Evolutionary conservation across 2,113 vertebrate species (phyloP), one percentile per base, ranked within the genome.

Genomic region (Planiliza haematocheilus): DNA sequence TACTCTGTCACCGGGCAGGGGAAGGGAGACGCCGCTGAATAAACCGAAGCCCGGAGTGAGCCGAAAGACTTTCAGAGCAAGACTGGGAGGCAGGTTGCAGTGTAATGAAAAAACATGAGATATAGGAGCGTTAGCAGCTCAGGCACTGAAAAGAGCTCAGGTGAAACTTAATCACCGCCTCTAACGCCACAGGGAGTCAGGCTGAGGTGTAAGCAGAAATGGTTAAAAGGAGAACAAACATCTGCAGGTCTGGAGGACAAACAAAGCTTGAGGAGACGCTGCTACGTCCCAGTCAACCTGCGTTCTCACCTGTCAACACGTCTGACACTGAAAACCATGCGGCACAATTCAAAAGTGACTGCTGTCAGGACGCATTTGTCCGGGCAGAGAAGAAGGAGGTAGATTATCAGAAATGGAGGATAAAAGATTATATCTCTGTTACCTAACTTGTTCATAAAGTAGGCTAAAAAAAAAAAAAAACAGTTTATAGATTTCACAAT

Each of bases 81-180:
- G 61, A 24, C 53, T 1, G 14, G 61, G 43, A 65, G 52, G 45
- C 21, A 64, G 63, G 66, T 30, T 61, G 42, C 24, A 4, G 49
- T 57, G 36, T 59, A 52, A 75, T 52, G 66, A 30, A 30, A 30
- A 30, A 81, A 82, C 61, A 65, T 68, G 74, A 81, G 71, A 45
- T 39, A 18, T 11, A 21, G 36, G 12, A 17, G 42, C 57, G 76
- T 76, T 34, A 45, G 50, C 80, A 77, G 72, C 62, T 43, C 56
- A 49, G 83, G 39, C 62, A 83, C 38, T 0, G 64, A 57, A 1
- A 30, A 61, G 50, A 77, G 37, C 41, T 50, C 3, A 20, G 8
- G 49, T 71, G 70, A 85, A 85, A 86, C 67, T 8, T 66, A 72
- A 86, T 57, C 38, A 45, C 52, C 37, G 56, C 6, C 30, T 11